Evolutionary conservation across 2,888 invertebrate species (phyloP), one percentile per base, ranked within the genome.

Genomic region (Pristionchus japonicus): DNA sequence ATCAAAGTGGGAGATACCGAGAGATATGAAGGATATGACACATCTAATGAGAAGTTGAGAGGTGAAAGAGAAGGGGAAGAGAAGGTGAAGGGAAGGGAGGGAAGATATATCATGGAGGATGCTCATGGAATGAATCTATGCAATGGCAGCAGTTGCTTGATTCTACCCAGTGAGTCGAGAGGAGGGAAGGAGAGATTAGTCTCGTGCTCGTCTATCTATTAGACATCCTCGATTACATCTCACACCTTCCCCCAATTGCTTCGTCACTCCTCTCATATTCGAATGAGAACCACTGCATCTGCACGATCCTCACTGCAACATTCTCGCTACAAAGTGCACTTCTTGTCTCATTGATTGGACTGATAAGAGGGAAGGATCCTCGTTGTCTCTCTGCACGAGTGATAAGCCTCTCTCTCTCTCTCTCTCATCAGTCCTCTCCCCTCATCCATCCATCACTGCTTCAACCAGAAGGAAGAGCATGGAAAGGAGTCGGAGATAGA

Each of bases 391-490:
- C n/a, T 27, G 13, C 70, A 4, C 70, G 52, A 34, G 34, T 70
- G 70, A 70, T 70, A 70, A 70, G 70, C 70, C 20, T 17, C 37
- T 20, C 7, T 70, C 70, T 70, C 70, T 70, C 64, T 64, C 23
- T 64, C 70, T 9, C 70, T 37, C 34, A 34, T 37, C 70, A 70
- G 70, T 34, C 70, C 27, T 37, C 17, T 27, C 70, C 34, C 20
- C 70, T 37, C 70, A 37, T 70, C 70, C 70, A 70, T 70, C 61
- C 70, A 70, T 70, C 70, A 17, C 70, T n/a, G n/a, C n/a, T n/a
- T n/a, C n/a, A 70, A 37, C 70, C 31, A 37, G 70, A 61, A 61
- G 61, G 61, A 61, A 7, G 61, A 61, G 61, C 61, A 61, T 61
- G 61, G n/a, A 61, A 61, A n/a, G n/a, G n/a, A n/a, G n/a, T n/a